Base-by-base conservation (phyloP, 2,888 invertebrate species). In the Halictus ligatus region DNA sequence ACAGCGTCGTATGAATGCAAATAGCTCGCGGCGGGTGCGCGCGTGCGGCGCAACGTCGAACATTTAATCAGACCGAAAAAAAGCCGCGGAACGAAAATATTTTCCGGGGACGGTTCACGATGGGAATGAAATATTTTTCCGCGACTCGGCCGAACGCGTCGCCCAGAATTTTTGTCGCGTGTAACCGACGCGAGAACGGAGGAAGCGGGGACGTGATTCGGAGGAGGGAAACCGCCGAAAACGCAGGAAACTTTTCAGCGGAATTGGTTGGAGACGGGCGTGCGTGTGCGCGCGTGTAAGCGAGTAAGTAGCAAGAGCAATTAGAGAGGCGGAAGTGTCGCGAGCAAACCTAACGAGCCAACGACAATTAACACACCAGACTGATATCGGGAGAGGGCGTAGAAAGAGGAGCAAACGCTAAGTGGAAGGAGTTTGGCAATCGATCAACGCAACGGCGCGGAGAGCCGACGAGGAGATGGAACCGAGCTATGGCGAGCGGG, bases 311-410 rank as follows among this genome's bases (percentile, higher is more conserved):
- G 75, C 25, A 54, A 64, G n/a, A 76, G 81, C 78, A 79, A 85
- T 86, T 86, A 86, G 67, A 79, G 75, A 76, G 69, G 69, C 46
- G 81, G 81, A 85, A 85, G 81, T 87, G 86, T 76, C 81, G 81
- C 85, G 75, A 73, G 54, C 75, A 76, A 75, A 82, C 72, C 83
- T 89, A 89, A 87, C 88, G 89, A 89, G 89, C 74, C 85, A 82
- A 84, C 80, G 85, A 85, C 88, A 89, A 89, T 89, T 89, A 89
- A 81, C 85, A 84, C 87, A 76, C 72, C 86, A 73, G 50, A 78
- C 60, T 73, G 78, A 69, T 71, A 50, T 71, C 69, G 50, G 58
- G 72, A 72, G 81, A 64, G 50, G 72, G 58, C 50, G 71, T 43
- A 58, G 75, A 82, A 72, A 83, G 80, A 78, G 80, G 74, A 83